Percentiles rank a stretch among this genome's conserved stretches.
Evolutionary conservation across 1,140 invertebrate species (phyloP).

Genomic region (Colletes gigas): DNA sequence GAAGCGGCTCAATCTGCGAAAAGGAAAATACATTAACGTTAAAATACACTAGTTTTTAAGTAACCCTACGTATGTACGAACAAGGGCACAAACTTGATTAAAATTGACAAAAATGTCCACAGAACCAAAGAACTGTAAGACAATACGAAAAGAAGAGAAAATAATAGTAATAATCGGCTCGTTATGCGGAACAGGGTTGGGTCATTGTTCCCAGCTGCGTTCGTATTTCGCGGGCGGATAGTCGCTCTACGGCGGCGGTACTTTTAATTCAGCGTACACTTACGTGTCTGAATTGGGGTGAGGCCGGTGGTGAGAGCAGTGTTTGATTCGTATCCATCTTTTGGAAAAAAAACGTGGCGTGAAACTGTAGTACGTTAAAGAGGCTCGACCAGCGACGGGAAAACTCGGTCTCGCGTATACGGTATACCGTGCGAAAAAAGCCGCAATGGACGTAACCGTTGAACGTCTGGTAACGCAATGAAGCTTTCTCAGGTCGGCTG

Average conservation of each 20-base stretch:
- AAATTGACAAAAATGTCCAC: not conserved
- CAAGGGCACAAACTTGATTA: not conserved
- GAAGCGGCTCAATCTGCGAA: conserved; percentile 73
- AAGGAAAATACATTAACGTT: conserved; percentile 20
- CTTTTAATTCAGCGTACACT: conserved; percentile 71
- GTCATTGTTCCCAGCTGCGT: conserved; percentile 15
- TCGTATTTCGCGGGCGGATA: conserved; percentile 68
- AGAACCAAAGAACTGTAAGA: too few species aligned
- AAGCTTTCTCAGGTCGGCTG: conserved; percentile 72
- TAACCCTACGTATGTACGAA: not conserved
- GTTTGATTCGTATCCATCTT: conserved; percentile 67
- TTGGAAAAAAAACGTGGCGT: not conserved
- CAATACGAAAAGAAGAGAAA: not conserved
- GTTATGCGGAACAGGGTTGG: not conserved
- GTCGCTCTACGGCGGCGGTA: conserved; percentile 54
- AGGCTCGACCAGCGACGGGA: conserved; percentile 21
- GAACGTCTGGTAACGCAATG: conserved; percentile 71
- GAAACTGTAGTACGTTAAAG: not conserved
- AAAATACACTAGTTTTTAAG: not conserved
- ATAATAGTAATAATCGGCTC: not conserved
- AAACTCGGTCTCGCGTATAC: conserved; percentile 12
- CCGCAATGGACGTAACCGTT: conserved; percentile 58
- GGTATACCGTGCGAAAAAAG: conserved; percentile 41
- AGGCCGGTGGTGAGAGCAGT: conserved; percentile 83
- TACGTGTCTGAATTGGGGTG: conserved; percentile 82